These are phyloP conservation scores for Patella pellucida DNA, from an alignment of 2,888 invertebrate species.

Conservation along the genomic window DNA sequence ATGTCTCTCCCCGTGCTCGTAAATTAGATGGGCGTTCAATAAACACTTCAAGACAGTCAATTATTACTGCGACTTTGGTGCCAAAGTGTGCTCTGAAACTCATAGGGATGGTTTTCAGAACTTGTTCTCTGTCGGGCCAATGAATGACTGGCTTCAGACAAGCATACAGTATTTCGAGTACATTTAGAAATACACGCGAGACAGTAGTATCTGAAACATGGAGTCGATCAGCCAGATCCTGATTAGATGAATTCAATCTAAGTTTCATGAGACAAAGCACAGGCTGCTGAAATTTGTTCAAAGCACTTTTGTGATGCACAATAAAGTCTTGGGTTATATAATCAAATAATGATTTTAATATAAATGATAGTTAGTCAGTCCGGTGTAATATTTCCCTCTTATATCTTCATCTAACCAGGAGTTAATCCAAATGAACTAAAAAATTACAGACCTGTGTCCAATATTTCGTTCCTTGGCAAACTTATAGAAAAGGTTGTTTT, in stretches of 20 bases:
- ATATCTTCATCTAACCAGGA: background rate
- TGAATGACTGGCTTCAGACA: background rate
- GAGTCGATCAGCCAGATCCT: background rate
- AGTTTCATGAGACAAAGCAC: background rate
- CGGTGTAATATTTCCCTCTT: background rate
- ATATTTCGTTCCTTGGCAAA: too few relatives aligned
- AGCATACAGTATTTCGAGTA: constrained; percentile 3
- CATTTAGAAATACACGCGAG: background rate
- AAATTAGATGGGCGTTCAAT: constrained; percentile 36
- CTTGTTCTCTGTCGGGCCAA: constrained; percentile 20
- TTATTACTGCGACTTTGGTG: constrained; percentile 27
- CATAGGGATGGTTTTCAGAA: constrained; percentile 25
- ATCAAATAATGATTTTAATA: background rate
- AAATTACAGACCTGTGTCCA: too few relatives aligned
- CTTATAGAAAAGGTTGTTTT: too few relatives aligned
- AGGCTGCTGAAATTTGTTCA: background rate
- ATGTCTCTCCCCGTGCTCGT: constrained; percentile 40
- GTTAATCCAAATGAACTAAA: too few relatives aligned
- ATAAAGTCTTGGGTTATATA: too few relatives aligned
- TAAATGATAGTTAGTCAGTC: background rate
- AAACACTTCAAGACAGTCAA: constrained; percentile 34
- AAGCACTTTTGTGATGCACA: background rate
- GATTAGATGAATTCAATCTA: background rate
- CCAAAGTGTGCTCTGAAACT: constrained; percentile 22
- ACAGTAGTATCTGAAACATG: constrained; percentile 3